Percentiles rank a stretch among this genome's conserved stretches.
Evolutionary conservation across 92 coral and sea anemone genomes (phyloP).

Genomic region (Paragorgia papillata): DNA sequence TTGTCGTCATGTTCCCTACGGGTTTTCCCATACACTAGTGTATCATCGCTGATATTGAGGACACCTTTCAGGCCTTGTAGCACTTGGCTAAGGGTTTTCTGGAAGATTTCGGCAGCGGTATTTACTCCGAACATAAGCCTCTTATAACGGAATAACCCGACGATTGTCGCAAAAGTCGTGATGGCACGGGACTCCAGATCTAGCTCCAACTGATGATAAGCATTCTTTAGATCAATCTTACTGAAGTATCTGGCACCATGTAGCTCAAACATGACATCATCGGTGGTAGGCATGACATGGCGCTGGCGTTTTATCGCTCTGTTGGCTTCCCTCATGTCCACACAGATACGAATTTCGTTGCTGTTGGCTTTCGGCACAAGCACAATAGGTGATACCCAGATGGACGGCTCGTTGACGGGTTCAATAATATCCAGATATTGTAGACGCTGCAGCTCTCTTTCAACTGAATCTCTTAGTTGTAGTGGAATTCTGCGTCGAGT

Average conservation of each 20-base stretch:
- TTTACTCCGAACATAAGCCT: constrained; percentile 27
- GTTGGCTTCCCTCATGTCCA: constrained; percentile 44
- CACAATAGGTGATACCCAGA: constrained; percentile 42
- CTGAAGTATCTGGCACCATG: constrained; percentile 15
- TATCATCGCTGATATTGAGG: constrained; percentile 20
- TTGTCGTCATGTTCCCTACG: constrained; percentile 29
- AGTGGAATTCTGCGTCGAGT: constrained; percentile 35
- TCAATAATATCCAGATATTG: constrained; percentile 14
- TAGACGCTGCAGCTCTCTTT: constrained; percentile 16
- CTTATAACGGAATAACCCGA: constrained; percentile 25
- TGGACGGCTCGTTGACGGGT: constrained; percentile 33
- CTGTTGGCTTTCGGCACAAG: constrained; percentile 30
- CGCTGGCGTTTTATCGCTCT: constrained; percentile 21
- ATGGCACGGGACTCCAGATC: constrained; percentile 17
- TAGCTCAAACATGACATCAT: constrained; percentile 21
- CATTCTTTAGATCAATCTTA: constrained; percentile 23
- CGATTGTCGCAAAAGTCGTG: constrained; percentile 17
- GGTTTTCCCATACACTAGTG: constrained; percentile 25
- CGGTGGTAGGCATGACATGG: constrained; percentile 31
- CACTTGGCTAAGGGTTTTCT: constrained; percentile 5
- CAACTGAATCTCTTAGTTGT: constrained; percentile 19
- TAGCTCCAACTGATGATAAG: constrained; percentile 43
- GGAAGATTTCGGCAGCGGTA: constrained; percentile 37
- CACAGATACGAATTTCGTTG: constrained; percentile 36
- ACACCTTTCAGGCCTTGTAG: constrained; percentile 28